These are phyloP conservation scores for Corynorhinus townsendii DNA, from an alignment of 2,113 vertebrate species.

Conservation along the genomic window DNA sequence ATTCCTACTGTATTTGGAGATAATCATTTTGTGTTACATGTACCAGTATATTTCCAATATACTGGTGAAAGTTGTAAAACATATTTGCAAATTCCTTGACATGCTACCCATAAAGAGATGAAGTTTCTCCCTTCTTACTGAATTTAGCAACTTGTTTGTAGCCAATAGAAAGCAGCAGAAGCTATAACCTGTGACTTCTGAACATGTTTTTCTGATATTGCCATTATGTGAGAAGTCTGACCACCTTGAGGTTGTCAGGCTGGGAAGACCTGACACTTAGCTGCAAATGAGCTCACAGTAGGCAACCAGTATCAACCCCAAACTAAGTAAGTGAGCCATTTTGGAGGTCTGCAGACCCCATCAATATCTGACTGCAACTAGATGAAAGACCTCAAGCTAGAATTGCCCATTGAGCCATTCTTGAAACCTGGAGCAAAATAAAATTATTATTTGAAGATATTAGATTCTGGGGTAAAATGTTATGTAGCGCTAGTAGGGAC, in stretches of 20 bases:
- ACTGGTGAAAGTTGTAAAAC: not conserved
- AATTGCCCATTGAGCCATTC: not conserved
- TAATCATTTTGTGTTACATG: not conserved
- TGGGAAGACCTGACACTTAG: not conserved
- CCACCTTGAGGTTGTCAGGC: not conserved
- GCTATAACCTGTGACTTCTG: not conserved
- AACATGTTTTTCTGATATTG: not conserved
- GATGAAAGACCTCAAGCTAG: not conserved
- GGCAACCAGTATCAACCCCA: not conserved
- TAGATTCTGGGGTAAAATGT: not conserved
- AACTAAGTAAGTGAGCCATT: fast-evolving
- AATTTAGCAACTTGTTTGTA: not conserved
- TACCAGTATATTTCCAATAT: not conserved
- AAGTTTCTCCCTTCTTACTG: not conserved
- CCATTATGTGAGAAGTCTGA: not conserved
- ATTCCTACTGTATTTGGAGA: not conserved
- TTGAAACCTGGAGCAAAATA: not conserved
- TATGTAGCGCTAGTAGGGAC: not conserved
- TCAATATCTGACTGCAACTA: not conserved
- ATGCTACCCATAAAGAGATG: not conserved
- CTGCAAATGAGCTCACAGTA: not conserved
- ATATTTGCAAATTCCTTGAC: not conserved
- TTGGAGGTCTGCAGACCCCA: not conserved
- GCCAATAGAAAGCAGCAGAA: not conserved
- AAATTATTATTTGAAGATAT: not conserved